A percentile compares a stretch with the other conserved stretches of the same genome.
Evolutionary conservation across 2,888 invertebrate genomes (phyloP).

Genomic region (Papilio gigon): DNA sequence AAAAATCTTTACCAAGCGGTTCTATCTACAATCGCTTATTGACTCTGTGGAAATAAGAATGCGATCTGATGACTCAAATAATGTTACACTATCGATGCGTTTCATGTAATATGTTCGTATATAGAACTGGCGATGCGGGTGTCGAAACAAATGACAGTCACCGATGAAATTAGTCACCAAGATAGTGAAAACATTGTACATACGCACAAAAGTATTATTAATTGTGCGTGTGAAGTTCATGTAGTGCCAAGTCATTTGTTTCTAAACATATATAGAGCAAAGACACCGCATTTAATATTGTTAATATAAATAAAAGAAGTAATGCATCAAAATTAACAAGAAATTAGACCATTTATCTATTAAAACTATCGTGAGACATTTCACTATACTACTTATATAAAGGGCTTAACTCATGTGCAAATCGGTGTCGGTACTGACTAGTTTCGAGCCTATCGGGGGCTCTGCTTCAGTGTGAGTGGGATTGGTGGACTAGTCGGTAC

Average conservation of each 20-base stretch:
- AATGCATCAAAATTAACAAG: background rate
- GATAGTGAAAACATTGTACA: background rate
- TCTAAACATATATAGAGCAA: background rate
- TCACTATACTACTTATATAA: too few species aligned
- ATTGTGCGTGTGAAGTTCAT: background rate
- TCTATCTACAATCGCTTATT: background rate
- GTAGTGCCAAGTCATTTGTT: background rate
- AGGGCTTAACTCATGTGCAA: too few species aligned
- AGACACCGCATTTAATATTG: background rate
- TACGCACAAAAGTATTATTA: background rate
- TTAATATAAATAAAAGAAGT: background rate
- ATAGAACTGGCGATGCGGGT: background rate
- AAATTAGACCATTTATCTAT: too few species aligned
- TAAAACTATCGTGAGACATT: too few species aligned
- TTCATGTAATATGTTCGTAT: background rate
- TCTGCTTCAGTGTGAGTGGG: too few species aligned
- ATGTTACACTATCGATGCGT: background rate
- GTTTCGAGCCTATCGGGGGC: too few species aligned
- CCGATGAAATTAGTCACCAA: constrained; percentile 5
- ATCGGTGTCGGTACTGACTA: too few species aligned
- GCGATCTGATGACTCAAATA: background rate
- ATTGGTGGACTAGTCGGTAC: too few species aligned
- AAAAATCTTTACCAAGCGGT: background rate
- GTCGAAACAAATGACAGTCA: constrained; percentile 4
- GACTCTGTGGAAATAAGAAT: background rate